A percentile compares a stretch with the other conserved stretches of the same genome.
phyloP scores from a whole-genome alignment of 2,113 vertebrate species.

The Orycteropus afer region DNA sequence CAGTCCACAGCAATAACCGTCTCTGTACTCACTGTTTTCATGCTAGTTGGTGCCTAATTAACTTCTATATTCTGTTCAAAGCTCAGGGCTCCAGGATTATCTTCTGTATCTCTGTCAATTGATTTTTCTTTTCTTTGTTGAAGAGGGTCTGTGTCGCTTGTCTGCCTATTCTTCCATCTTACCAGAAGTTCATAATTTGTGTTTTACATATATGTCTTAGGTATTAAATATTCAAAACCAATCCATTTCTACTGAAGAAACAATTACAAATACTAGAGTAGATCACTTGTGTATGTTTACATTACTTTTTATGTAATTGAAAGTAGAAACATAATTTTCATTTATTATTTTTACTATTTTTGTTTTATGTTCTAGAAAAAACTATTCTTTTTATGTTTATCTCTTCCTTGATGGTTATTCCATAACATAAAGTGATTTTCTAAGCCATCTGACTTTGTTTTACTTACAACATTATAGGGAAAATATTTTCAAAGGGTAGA shows the following conservation, averaged over 20 bases:
- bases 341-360: neutral
- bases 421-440: neutral
- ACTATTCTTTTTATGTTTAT: neutral
- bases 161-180: no score
- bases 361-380: neutral
- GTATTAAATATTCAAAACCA: constrained; percentile 34
- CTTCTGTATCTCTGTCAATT: no score
- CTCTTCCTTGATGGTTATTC: neutral
- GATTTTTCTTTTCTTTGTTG: no score
- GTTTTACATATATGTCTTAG: neutral
- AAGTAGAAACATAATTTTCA: neutral
- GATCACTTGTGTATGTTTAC: neutral
- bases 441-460: constrained; percentile 3
- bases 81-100: no score
- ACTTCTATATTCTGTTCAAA: no score
- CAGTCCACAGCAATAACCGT: no score
- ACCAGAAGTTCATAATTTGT: no score
- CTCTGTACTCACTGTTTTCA: no score
- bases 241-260: neutral
- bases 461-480: neutral
- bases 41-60: no score
- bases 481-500: neutral
- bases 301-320: constrained; percentile 1
- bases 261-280: neutral
- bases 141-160: no score